These are phyloP conservation scores for Percopsis transmontana DNA, from an alignment of 2,113 vertebrate genomes.

Conservation along the genomic window DNA sequence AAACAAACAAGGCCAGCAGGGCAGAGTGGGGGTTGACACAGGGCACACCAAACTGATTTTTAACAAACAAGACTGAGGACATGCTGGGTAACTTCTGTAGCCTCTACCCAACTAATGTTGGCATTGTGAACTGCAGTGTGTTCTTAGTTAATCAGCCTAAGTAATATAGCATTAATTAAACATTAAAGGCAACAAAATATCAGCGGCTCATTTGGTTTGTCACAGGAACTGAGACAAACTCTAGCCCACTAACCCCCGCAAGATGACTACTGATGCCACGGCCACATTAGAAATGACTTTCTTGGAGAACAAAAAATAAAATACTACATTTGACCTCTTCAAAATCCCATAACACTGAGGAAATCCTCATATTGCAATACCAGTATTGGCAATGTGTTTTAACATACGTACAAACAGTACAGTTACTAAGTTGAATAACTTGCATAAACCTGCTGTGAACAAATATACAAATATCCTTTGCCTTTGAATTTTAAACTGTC, in stretches of 20 bases:
- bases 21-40: not conserved
- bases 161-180: not conserved
- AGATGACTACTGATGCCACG: slow-evolving; percentile 13
- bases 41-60: slow-evolving; percentile 13
- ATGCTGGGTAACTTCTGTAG: not conserved
- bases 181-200: not conserved
- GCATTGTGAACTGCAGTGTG: not conserved
- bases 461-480: slow-evolving; percentile 73
- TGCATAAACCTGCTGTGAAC: slow-evolving; percentile 62
- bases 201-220: slow-evolving; percentile 13
- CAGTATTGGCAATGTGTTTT: slow-evolving; percentile 28
- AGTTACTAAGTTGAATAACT: slow-evolving; percentile 45
- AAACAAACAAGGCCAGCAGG: slow-evolving; percentile 24
- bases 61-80: not conserved
- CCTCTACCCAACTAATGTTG: not conserved
- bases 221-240: not conserved
- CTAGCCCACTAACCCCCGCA: slow-evolving; percentile 5
- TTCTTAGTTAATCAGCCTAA: not conserved
- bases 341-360: slow-evolving; percentile 12
- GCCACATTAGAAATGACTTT: not conserved
- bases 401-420: slow-evolving; percentile 28
- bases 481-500: slow-evolving; percentile 73
- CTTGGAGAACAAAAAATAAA: not conserved
- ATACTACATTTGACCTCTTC: slow-evolving; percentile 13
- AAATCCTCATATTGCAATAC: slow-evolving; percentile 5